Evolutionary conservation across 2,113 vertebrate genomes (phyloP).

Genomic region (Cynocephalus volans): DNA sequence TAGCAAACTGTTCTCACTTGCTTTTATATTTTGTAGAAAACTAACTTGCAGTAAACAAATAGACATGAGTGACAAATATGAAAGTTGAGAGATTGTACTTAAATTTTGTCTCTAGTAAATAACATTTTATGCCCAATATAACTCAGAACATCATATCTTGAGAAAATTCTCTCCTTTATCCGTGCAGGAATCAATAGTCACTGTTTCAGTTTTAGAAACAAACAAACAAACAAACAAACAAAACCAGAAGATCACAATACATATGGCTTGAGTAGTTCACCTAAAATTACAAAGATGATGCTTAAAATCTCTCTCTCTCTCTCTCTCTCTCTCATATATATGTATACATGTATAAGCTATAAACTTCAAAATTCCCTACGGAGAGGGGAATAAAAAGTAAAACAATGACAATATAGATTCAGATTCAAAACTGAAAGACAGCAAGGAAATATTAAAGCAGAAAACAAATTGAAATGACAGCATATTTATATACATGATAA

Average conservation of each 20-base stretch:
- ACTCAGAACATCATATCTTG: background rate
- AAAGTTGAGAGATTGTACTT: background rate
- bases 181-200: background rate
- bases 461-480: background rate
- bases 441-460: background rate
- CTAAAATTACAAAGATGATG: conserved; percentile 18
- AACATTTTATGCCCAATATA: background rate
- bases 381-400: background rate
- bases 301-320: background rate
- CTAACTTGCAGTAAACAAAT: background rate
- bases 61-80: background rate
- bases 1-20: background rate
- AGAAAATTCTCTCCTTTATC: background rate
- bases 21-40: conserved; percentile 27
- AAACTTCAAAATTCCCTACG: background rate
- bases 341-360: background rate
- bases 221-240: too few species aligned
- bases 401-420: background rate
- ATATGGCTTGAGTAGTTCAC: background rate
- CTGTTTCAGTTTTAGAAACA: background rate
- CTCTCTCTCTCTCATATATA: too few species aligned
- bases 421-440: background rate
- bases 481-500: background rate
- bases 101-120: background rate
- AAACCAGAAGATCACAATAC: too few species aligned